Conservation (phyloP, 2,797 vertebrate species). For the Scomberomorus guttatus region DNA sequence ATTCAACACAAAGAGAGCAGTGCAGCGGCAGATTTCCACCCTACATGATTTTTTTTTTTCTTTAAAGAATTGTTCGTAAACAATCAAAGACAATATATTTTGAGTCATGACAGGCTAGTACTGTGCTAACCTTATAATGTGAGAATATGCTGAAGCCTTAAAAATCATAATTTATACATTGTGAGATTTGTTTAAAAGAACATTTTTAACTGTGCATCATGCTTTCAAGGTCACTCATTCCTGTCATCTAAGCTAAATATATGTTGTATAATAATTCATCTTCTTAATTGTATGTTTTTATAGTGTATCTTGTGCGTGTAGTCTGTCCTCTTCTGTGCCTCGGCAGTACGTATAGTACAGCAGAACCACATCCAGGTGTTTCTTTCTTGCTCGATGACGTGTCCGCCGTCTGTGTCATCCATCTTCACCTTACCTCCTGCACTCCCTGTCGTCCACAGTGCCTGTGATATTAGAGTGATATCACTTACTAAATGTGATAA, state of each 20-base stretch:
- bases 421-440: constrained; percentile 36
- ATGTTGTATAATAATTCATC: constrained; percentile 6
- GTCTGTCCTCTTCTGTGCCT: constrained; percentile 14
- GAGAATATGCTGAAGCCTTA: not conserved
- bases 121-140: not conserved
- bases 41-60: constrained; percentile 4
- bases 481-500: constrained; percentile 77
- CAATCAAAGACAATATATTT: constrained; percentile 7
- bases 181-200: not conserved
- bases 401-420: constrained; percentile 16
- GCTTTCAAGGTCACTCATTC: constrained; percentile 6
- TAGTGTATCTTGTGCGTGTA: not conserved
- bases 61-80: too few species aligned
- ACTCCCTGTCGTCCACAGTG: constrained; percentile 23
- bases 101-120: not conserved
- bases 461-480: constrained; percentile 43
- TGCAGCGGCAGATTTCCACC: not conserved
- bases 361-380: constrained; percentile 18
- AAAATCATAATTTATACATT: not conserved
- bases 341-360: constrained; percentile 14
- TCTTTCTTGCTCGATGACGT: constrained; percentile 11
- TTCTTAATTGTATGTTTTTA: constrained; percentile 13
- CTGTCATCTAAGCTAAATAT: constrained; percentile 19
- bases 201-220: not conserved
- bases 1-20: not conserved